phyloP scores from a whole-genome alignment of 1,140 invertebrate genomes.

The Macrocentrus cingulum region DNA sequence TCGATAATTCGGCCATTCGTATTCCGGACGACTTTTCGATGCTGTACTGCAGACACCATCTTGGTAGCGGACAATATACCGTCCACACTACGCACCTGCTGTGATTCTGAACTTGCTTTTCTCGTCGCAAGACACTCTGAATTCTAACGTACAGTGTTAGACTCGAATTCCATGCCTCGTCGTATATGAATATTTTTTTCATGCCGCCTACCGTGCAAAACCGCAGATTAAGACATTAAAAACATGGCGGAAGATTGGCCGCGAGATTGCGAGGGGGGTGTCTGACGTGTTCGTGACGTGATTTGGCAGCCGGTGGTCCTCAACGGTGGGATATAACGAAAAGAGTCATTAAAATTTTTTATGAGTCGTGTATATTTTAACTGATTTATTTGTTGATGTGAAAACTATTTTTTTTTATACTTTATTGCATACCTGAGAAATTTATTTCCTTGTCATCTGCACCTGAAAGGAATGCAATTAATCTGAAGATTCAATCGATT shows the following conservation, averaged over 20 bases:
- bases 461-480: no score
- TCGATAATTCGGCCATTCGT: constrained; percentile 30
- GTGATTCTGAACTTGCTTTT: no score
- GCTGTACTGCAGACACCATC: constrained; percentile 18
- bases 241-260: constrained; percentile 45
- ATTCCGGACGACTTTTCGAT: constrained; percentile 29
- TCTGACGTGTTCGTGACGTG: constrained; percentile 11
- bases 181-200: constrained; percentile 10
- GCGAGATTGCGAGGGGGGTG: constrained; percentile 30
- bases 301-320: constrained; percentile 14
- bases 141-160: no score
- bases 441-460: neutral
- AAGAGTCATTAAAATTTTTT: constrained; percentile 19
- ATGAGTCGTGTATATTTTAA: constrained; percentile 7
- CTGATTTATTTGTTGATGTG: constrained; percentile 5
- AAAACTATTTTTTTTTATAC: neutral
- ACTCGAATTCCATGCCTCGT: no score
- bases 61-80: constrained; percentile 21
- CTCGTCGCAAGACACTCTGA: no score
- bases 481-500: no score
- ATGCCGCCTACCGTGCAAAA: constrained; percentile 33
- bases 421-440: neutral
- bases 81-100: constrained; percentile 27
- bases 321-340: neutral
- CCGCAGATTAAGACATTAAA: constrained; percentile 51